These are phyloP conservation scores for Anomalospiza imberbis DNA, from an alignment of 2,797 vertebrate genomes.

Conservation along the genomic window DNA sequence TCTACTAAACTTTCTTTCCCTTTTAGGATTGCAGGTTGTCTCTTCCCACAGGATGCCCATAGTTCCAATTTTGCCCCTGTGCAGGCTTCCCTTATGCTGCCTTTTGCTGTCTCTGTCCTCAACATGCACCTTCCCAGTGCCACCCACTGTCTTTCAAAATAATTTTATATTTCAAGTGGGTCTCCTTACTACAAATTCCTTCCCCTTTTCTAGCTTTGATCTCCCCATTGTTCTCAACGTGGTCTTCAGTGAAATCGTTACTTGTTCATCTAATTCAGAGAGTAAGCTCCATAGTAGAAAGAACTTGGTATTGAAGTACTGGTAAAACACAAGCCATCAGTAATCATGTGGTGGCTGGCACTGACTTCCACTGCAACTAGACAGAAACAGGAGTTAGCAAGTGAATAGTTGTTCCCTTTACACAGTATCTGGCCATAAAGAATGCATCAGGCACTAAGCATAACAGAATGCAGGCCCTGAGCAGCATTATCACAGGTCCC, in stretches of 20 bases:
- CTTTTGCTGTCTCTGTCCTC: not conserved
- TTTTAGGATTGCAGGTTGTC: not conserved
- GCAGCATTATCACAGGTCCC: conserved; percentile 41
- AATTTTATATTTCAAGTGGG: not conserved
- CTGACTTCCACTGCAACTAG: conserved; percentile 15
- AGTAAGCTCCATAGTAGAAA: not conserved
- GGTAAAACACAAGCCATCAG: not conserved
- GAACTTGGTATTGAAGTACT: not conserved
- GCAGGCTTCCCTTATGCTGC: not conserved
- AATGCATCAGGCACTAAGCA: conserved; percentile 25
- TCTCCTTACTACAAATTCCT: not conserved
- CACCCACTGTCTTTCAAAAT: not conserved
- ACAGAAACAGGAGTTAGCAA: conserved; percentile 32
- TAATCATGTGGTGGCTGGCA: not conserved
- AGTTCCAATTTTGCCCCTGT: not conserved
- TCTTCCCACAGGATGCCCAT: not conserved
- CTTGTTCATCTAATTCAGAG: not conserved
- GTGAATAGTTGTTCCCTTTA: conserved; percentile 47
- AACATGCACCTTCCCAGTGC: not conserved
- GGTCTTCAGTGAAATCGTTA: not conserved
- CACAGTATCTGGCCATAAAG: not conserved
- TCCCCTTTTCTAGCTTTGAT: not conserved
- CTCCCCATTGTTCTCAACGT: not conserved
- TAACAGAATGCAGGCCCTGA: conserved; percentile 9
- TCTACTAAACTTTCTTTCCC: not conserved